These are phyloP conservation scores for Sebastes flavidus DNA, from an alignment of 2,797 vertebrate species.

Conservation along the genomic window DNA sequence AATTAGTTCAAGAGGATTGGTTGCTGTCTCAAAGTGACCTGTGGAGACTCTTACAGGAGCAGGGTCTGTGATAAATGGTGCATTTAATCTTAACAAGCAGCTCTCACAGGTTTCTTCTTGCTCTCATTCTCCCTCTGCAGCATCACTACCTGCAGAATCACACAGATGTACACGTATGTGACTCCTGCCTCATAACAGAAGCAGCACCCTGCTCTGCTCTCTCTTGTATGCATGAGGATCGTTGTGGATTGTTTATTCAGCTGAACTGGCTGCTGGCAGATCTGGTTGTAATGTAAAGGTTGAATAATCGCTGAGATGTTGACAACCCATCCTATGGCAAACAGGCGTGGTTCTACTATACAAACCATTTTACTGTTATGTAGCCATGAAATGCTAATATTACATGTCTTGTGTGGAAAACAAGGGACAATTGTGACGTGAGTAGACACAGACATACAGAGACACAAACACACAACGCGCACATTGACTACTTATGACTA, in stretches of 20 bases:
- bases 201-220: background rate
- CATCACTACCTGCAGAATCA: slow-evolving; percentile 1
- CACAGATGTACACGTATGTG: background rate
- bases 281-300: slow-evolving; percentile 32
- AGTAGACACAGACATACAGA: background rate
- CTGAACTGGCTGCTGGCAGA: slow-evolving; percentile 32
- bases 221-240: background rate
- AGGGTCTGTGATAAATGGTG: slow-evolving; percentile 17
- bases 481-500: background rate
- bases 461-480: background rate
- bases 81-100: slow-evolving; percentile 36
- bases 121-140: slow-evolving; percentile 5
- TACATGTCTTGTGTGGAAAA: background rate
- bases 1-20: slow-evolving; percentile 41
- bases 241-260: slow-evolving; percentile 56
- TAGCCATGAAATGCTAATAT: slow-evolving; percentile 2
- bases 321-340: slow-evolving; percentile 29
- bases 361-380: slow-evolving; percentile 16
- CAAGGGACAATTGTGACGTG: background rate
- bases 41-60: slow-evolving; percentile 21
- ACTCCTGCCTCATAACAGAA: background rate
- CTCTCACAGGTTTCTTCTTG: background rate
- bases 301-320: slow-evolving; percentile 19
- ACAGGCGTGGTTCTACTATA: slow-evolving; percentile 17
- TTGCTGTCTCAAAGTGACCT: slow-evolving; percentile 37